Conservation (phyloP, 1,140 invertebrate species). For the Atta cephalotes region DNA sequence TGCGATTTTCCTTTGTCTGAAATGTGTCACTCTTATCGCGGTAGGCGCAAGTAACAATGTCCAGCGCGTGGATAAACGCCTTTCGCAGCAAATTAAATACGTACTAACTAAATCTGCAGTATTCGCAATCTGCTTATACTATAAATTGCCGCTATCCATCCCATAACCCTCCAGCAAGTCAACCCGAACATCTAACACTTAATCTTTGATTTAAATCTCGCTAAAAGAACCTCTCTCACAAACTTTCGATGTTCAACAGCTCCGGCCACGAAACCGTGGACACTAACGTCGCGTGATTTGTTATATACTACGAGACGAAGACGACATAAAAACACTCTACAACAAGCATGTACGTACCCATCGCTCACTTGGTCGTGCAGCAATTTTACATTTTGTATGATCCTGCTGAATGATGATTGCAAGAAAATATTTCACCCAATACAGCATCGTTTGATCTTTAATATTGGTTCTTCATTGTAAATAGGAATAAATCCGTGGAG, state of each 20-base stretch:
- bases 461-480: constrained; percentile 28
- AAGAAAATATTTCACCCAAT: too few species aligned
- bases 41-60: constrained; percentile 26
- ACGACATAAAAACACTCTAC: constrained; percentile 74
- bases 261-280: constrained; percentile 35
- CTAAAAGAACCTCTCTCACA: background rate
- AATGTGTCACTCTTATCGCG: constrained; percentile 53
- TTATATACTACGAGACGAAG: constrained; percentile 78
- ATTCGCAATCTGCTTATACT: background rate
- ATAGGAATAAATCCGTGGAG: constrained; percentile 90
- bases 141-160: constrained; percentile 2
- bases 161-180: background rate
- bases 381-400: background rate
- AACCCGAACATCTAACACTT: background rate
- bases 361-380: background rate
- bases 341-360: constrained; percentile 79
- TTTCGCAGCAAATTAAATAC: constrained; percentile 26
- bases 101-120: constrained; percentile 24
- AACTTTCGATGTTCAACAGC: constrained; percentile 44
- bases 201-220: background rate
- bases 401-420: background rate
- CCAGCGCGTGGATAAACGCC: constrained; percentile 31
- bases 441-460: background rate
- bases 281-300: constrained; percentile 43
- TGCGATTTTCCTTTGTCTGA: constrained; percentile 12